Base-by-base conservation (phyloP, 2,113 vertebrate genomes). In the Chloropsis cyanopogon region DNA sequence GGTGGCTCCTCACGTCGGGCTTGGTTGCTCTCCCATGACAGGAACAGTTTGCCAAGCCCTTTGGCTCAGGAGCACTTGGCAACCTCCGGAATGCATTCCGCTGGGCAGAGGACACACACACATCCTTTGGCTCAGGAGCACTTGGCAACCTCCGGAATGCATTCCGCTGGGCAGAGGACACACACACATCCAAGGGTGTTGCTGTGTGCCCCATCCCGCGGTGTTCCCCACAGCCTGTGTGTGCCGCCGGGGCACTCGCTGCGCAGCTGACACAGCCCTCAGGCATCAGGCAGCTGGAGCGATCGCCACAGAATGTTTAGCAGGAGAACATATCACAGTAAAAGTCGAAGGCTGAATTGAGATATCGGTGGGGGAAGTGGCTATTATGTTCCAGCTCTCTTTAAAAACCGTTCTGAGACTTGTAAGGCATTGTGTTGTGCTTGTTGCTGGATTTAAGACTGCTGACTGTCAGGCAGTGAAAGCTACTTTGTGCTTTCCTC, bases 141-240 rank as follows among this genome's bases (percentile, higher is more conserved):
- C 35, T n/a, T 17, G 83, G 76, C 65, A 71, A 1, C 20, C 4
- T 20, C 11, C 4, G 60, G 1, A 12, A 10, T 0, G 20, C 14
- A 0, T 28, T 50, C 11, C 1, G 15, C 39, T 3, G 77, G 42
- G 35, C 24, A 33, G 72, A 0, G 20, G 57, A 6, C 19, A 29
- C 63, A 6, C 0, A 0, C 22, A 3, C 0, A 0, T 12, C 35
- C 12, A 2, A 12, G 33, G 12, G 14, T 1, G 5, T 23, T 16
- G 78, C 61, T 16, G 11, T 2, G 33, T 7, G 35, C 35, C 60
- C n/a, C 16, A 1, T 20, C 4, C 4, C 17, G 20, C 0, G 1
- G n/a, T 0, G 1, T 3, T 25, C 11, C 23, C 49, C 33, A 3
- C 19, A 8, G 56, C 7, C 1, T 0, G 6, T 0, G 0, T 3